Conservation (phyloP, 37 sponge, comb jelly and placozoan genomes). For the Theonella swinhoei region DNA sequence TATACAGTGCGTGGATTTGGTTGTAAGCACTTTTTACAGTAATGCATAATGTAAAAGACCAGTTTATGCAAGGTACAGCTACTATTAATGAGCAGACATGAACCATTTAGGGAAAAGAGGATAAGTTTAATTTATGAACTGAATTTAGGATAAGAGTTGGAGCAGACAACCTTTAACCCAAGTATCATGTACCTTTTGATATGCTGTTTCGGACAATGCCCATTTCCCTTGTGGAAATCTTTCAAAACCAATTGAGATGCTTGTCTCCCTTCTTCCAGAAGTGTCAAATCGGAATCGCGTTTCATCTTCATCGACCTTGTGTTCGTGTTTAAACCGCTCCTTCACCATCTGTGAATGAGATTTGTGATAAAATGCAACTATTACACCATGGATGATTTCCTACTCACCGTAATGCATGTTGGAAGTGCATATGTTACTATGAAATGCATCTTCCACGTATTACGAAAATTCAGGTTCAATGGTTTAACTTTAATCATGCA, state of each 20-base stretch:
- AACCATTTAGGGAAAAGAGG: too few species aligned
- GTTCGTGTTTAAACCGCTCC: not conserved
- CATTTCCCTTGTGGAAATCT: not conserved
- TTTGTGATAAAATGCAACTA: too few species aligned
- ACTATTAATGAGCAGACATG: too few species aligned
- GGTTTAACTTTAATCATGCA: not conserved
- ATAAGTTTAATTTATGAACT: too few species aligned
- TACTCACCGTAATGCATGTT: not conserved
- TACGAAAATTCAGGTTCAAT: not conserved
- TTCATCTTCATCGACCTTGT: not conserved
- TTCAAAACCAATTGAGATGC: not conserved
- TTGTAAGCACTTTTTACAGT: too few species aligned
- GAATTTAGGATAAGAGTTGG: too few species aligned
- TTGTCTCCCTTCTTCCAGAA: not conserved
- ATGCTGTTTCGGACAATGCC: not conserved
- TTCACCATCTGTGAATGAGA: not conserved
- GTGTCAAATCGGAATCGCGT: not conserved
- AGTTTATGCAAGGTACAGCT: too few species aligned
- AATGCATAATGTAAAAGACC: too few species aligned
- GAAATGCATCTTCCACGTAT: not conserved
- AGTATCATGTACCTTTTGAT: not conserved
- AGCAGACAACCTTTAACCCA: too few species aligned
- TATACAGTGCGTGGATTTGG: too few species aligned
- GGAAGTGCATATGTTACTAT: not conserved
- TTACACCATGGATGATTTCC: too few species aligned